These are phyloP conservation scores for Baryphthengus martii DNA, from an alignment of 2,113 vertebrate genomes.

Conservation along the genomic window DNA sequence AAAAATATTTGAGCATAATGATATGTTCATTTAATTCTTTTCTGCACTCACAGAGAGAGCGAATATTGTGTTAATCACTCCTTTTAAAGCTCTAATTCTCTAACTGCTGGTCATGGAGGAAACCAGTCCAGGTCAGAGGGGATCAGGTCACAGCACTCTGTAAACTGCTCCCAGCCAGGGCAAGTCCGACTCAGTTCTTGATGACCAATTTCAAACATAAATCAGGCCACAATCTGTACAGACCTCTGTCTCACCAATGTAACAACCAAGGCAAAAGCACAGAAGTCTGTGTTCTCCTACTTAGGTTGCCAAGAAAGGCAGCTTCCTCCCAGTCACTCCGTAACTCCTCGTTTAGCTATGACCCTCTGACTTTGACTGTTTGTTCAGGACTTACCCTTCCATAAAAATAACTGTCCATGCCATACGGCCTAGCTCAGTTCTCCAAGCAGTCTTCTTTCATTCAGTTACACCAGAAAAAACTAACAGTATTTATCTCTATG, in stretches of 20 bases:
- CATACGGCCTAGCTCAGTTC: constrained; percentile 34
- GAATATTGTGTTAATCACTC: background rate
- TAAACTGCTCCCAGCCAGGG: background rate
- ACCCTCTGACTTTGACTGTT: constrained; percentile 60
- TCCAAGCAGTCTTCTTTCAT: background rate
- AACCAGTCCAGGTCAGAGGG: background rate
- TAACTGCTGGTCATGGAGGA: background rate
- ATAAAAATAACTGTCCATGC: constrained; percentile 68
- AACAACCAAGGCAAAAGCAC: background rate
- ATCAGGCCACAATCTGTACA: background rate
- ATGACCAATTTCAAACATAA: background rate
- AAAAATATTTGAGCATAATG: background rate
- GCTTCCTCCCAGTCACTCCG: constrained; percentile 30
- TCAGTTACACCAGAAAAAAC: background rate
- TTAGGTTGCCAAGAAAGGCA: constrained; percentile 54
- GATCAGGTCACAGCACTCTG: background rate
- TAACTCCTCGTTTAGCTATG: constrained; percentile 45
- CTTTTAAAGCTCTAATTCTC: background rate
- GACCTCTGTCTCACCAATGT: background rate
- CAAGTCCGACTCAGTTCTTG: background rate
- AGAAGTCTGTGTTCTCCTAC: constrained; percentile 4
- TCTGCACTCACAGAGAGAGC: background rate
- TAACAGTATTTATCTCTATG: background rate
- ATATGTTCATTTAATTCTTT: background rate
- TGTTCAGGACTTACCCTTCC: background rate